Evolutionary conservation across 2,113 vertebrate genomes (phyloP).

Genomic region (Clinocottus analis): DNA sequence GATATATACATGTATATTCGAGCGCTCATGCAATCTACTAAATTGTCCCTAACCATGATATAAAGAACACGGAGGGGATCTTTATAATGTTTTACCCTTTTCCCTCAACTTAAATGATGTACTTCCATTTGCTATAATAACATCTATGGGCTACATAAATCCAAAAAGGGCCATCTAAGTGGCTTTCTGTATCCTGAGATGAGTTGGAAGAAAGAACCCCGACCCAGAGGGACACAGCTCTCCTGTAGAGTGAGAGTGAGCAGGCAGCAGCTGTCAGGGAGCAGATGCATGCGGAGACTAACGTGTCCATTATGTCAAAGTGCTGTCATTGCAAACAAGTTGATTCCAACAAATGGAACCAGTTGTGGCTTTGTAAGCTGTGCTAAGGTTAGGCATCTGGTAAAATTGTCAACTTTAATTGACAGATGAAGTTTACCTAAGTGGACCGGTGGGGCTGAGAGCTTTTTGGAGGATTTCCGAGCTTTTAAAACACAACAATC

Average conservation of each 20-base stretch:
- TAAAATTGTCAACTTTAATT: slow-evolving; percentile 1
- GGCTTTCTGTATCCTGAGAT: slow-evolving; percentile 31
- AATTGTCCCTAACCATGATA: slow-evolving; percentile 31
- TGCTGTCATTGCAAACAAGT: background rate
- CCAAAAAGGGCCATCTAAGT: slow-evolving; percentile 15
- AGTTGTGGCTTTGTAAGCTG: background rate
- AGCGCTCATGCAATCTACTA: slow-evolving; percentile 15
- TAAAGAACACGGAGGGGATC: slow-evolving; percentile 28
- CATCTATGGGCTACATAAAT: slow-evolving; percentile 45
- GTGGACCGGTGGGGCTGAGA: background rate
- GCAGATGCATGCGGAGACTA: background rate
- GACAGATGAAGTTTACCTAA: background rate
- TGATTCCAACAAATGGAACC: background rate
- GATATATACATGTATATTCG: background rate
- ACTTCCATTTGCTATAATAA: slow-evolving; percentile 39
- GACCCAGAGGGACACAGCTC: background rate
- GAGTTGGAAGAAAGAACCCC: background rate
- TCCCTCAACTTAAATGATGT: slow-evolving; percentile 24
- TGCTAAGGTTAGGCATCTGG: background rate
- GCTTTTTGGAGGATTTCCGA: background rate
- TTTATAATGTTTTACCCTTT: background rate
- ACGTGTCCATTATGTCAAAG: background rate
- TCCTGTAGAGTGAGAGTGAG: background rate
- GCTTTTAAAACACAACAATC: background rate
- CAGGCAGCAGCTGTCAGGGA: slow-evolving; percentile 15